Conservation (phyloP, 2,113 vertebrate genomes). For the Cichladusa arquata region DNA sequence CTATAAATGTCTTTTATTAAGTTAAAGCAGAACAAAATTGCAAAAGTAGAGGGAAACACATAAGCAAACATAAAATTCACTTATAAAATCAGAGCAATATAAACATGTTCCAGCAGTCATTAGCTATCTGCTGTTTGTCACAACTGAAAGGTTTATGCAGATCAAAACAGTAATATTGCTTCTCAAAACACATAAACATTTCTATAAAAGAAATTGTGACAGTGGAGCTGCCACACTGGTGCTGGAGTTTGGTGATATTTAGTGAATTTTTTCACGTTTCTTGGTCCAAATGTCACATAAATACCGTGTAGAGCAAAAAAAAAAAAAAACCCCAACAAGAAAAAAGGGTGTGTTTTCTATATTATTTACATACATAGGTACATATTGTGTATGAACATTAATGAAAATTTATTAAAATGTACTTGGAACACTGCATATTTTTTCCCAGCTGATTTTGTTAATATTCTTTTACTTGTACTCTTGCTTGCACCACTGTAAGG, state of each 20-base stretch:
- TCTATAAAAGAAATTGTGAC: neutral
- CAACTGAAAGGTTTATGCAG: neutral
- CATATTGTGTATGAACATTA: neutral
- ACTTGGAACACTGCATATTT: neutral
- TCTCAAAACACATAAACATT: neutral
- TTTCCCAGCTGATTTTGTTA: neutral
- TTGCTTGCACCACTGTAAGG: neutral
- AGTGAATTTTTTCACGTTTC: neutral
- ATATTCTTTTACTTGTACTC: neutral
- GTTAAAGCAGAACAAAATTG: neutral
- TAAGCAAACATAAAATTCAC: neutral
- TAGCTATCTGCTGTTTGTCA: neutral
- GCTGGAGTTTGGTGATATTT: neutral
- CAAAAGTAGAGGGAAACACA: neutral
- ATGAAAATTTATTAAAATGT: neutral
- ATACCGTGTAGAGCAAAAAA: neutral
- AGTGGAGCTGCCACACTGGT: neutral
- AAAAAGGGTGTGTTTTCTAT: neutral
- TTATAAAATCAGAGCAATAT: neutral
- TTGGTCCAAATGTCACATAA: neutral
- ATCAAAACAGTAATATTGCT: neutral
- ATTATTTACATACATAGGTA: neutral
- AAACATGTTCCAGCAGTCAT: neutral
- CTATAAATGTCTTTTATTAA: neutral
- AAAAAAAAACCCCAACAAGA: neutral